Evolutionary conservation across 1,140 invertebrate genomes (phyloP), one percentile per base, ranked within the genome.

Genomic region (Rhopalosiphum maidis): DNA sequence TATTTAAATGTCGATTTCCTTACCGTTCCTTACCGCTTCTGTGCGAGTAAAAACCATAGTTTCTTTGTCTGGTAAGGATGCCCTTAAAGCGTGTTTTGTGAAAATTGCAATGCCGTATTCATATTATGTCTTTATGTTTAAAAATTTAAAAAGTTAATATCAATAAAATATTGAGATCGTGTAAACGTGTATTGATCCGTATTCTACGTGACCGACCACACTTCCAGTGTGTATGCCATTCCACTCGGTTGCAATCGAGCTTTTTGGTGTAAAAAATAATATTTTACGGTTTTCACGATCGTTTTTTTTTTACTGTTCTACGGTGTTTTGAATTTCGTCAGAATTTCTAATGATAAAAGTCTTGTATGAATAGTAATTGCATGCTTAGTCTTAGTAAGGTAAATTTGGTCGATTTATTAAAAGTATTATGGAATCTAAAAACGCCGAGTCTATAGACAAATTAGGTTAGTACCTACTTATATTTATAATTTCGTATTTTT

Each of bases 381-480:
- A 68, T 30, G 30, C 60, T 68, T 30, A 60, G 55, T 30, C 2
- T 60, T 60, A 11, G 15, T 68, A 5, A 68, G 9, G 25, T 11
- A 68, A 30, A 25, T 30, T 3, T 30, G 11, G 11, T 30, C 30
- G 30, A 2, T 98, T 99, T 95, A 96, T 98, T 48, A 98, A 99
- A 95, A 97, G 99, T 30, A 99, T 98, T 68, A 68, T n/a, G 48
- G 48, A 48, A 48, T 15, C 9, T 30, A 68, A 30, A n/a, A n/a
- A n/a, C n/a, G n/a, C n/a, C n/a, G n/a, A n/a, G n/a, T n/a, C n/a
- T n/a, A n/a, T n/a, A n/a, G n/a, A n/a, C n/a, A n/a, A n/a, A n/a
- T n/a, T n/a, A n/a, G n/a, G n/a, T n/a, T n/a, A n/a, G n/a, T n/a
- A n/a, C n/a, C n/a, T n/a, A n/a, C n/a, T n/a, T n/a, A n/a, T n/a